Conservation (phyloP, 2,888 invertebrate species). For the Neelides folsomi region DNA sequence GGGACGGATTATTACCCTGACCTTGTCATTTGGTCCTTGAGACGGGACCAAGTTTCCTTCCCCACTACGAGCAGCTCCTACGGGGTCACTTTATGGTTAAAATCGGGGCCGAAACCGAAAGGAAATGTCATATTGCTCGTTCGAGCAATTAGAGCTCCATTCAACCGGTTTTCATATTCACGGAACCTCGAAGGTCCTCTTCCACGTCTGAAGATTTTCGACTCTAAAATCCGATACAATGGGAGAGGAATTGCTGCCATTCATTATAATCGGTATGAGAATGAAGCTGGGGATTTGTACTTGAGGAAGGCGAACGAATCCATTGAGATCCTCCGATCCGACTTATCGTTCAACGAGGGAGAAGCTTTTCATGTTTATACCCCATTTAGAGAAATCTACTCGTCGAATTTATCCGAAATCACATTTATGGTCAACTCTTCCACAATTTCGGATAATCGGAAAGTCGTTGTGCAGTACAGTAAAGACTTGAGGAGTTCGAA, state of each 20-base stretch:
- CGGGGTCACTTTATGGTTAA: slow-evolving; percentile 62
- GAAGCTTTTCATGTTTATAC: slow-evolving; percentile 72
- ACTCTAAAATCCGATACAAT: slow-evolving; percentile 66
- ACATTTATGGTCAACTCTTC: slow-evolving; percentile 76
- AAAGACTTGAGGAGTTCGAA: slow-evolving; percentile 84
- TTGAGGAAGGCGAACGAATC: slow-evolving; percentile 77
- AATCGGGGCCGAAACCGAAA: slow-evolving; percentile 60
- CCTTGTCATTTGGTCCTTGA: slow-evolving; percentile 57
- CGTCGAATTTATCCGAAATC: slow-evolving; percentile 78
- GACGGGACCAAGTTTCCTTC: slow-evolving; percentile 74
- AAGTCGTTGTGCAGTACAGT: slow-evolving; percentile 76
- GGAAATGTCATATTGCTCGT: slow-evolving; percentile 56
- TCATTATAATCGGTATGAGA: slow-evolving; percentile 76
- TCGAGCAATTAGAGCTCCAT: slow-evolving; percentile 31
- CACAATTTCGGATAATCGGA: slow-evolving; percentile 71
- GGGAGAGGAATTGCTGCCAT: slow-evolving; percentile 64
- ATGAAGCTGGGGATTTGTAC: slow-evolving; percentile 72
- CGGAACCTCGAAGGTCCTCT: slow-evolving; percentile 53
- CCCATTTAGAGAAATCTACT: slow-evolving; percentile 71
- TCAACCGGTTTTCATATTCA: slow-evolving; percentile 28
- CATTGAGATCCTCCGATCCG: slow-evolving; percentile 62
- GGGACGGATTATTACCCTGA: slow-evolving; percentile 25
- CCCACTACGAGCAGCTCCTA: slow-evolving; percentile 77
- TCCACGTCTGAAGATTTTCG: slow-evolving; percentile 57
- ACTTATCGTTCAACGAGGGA: slow-evolving; percentile 62